Conservation (phyloP, 2,113 vertebrate species). For the Archocentrus centrarchus region DNA sequence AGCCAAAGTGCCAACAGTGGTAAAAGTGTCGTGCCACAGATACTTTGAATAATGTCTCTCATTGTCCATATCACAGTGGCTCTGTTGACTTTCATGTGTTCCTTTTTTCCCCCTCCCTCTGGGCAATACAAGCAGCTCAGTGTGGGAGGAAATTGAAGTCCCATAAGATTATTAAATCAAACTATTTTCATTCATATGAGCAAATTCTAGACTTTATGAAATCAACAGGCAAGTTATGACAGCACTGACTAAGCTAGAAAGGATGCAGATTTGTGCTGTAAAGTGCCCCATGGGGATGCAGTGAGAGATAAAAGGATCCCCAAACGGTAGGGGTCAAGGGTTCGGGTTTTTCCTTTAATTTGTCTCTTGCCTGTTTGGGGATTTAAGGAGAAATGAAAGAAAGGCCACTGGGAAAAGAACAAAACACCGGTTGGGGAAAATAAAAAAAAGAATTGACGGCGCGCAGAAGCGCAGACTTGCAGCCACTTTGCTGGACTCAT, state of each 20-base stretch:
- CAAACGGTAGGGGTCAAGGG: not conserved
- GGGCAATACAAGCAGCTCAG: constrained; percentile 11
- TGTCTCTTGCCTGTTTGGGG: not conserved
- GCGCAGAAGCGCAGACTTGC: constrained; percentile 22
- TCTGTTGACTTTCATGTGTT: constrained; percentile 7
- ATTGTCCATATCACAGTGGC: not conserved
- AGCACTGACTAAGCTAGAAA: not conserved
- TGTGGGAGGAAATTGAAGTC: constrained; percentile 34
- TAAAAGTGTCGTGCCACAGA: not conserved
- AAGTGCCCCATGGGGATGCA: not conserved
- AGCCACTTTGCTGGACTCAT: constrained; percentile 11
- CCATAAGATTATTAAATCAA: not conserved
- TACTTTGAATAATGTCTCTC: not conserved
- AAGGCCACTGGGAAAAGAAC: not conserved
- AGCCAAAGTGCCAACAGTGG: not conserved
- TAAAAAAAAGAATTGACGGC: constrained; percentile 6
- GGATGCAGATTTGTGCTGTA: not conserved
- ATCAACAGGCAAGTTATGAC: not conserved
- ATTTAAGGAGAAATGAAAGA: not conserved
- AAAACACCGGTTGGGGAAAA: not conserved
- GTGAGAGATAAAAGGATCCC: not conserved
- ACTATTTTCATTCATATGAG: constrained; percentile 12
- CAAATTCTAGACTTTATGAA: not conserved
- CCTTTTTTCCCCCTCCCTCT: not conserved
- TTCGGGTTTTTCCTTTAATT: not conserved